phyloP scores from a whole-genome alignment of 2,797 vertebrate genomes.

The Carapus acus region DNA sequence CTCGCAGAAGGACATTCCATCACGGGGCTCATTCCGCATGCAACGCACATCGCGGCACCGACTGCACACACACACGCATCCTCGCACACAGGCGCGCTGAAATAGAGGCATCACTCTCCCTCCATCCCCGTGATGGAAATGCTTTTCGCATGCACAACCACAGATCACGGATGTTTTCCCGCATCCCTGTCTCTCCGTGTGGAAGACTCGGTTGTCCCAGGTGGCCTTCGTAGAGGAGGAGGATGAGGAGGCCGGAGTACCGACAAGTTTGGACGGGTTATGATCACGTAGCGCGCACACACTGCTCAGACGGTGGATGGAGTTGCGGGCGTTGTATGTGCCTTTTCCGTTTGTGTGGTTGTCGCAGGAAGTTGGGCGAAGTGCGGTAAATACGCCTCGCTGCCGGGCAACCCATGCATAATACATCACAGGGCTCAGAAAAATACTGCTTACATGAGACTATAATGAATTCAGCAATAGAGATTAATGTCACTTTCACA shows the following conservation, averaged over 20 bases:
- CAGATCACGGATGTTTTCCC: slow-evolving; percentile 35
- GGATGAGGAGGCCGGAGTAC: slow-evolving; percentile 4
- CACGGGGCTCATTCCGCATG: slow-evolving; percentile 13
- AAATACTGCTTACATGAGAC: not conserved
- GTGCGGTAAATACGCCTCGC: not conserved
- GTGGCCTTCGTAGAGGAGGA: slow-evolving; percentile 45
- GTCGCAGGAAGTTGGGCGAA: slow-evolving; percentile 1
- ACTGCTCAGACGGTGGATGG: slow-evolving; percentile 27
- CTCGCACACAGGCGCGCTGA: slow-evolving; percentile 3
- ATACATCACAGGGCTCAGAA: not conserved
- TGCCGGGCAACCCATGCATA: slow-evolving; percentile 1
- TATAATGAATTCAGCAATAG: slow-evolving; percentile 1
- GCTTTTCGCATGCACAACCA: slow-evolving; percentile 23
- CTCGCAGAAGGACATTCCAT: slow-evolving; percentile 9
- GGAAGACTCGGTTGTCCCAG: slow-evolving; percentile 19
- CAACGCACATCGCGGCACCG: slow-evolving; percentile 7
- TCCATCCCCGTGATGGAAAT: slow-evolving; percentile 22
- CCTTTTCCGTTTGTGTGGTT: slow-evolving; percentile 3
- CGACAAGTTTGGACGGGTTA: slow-evolving; percentile 23
- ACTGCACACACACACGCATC: slow-evolving; percentile 6
- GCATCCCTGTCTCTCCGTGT: slow-evolving; percentile 29
- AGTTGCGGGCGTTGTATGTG: too few relatives aligned
- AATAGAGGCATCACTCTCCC: slow-evolving; percentile 25
- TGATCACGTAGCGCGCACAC: slow-evolving; percentile 16
- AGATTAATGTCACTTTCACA: not conserved